Evolutionary conservation across 1,140 invertebrate genomes (phyloP).

Genomic region (Musca vetustissima): DNA sequence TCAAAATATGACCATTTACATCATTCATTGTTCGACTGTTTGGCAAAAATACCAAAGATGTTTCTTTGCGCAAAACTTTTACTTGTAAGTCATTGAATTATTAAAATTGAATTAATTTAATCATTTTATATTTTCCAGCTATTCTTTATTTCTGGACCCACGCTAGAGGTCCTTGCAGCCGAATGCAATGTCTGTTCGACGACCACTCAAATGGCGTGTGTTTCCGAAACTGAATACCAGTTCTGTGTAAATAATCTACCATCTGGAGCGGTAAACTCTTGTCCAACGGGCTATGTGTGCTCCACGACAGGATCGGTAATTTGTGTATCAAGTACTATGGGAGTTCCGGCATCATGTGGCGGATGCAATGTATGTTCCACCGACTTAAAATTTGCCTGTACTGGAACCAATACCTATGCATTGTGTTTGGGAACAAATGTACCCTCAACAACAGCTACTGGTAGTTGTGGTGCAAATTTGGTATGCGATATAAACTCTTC

Average conservation of each 20-base stretch:
- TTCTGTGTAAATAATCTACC: conserved; percentile 36
- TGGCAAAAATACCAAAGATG: too few species aligned
- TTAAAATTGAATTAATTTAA: too few species aligned
- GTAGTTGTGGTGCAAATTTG: conserved; percentile 36
- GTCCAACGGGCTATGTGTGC: conserved; percentile 41
- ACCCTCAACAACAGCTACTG: conserved; percentile 29
- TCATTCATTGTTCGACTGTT: too few species aligned
- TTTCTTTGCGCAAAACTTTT: too few species aligned
- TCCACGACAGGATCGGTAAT: conserved; percentile 33
- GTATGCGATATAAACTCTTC: conserved; percentile 39
- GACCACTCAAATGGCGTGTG: conserved; percentile 42
- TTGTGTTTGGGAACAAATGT: conserved; percentile 40
- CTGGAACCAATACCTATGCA: conserved; percentile 38
- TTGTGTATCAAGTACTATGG: conserved; percentile 30
- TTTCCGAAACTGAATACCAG: conserved; percentile 40
- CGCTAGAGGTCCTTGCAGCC: not conserved
- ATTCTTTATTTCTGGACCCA: too few species aligned
- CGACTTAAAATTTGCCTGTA: conserved; percentile 44
- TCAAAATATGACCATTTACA: too few species aligned
- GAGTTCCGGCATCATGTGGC: conserved; percentile 30
- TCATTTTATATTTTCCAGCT: too few species aligned
- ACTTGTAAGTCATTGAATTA: too few species aligned
- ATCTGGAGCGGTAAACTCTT: conserved; percentile 29
- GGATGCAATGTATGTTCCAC: conserved; percentile 44
- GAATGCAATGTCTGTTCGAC: conserved; percentile 43